These are phyloP conservation scores for Trichogramma pretiosum DNA, from an alignment of 1,140 invertebrate genomes.

Conservation along the genomic window DNA sequence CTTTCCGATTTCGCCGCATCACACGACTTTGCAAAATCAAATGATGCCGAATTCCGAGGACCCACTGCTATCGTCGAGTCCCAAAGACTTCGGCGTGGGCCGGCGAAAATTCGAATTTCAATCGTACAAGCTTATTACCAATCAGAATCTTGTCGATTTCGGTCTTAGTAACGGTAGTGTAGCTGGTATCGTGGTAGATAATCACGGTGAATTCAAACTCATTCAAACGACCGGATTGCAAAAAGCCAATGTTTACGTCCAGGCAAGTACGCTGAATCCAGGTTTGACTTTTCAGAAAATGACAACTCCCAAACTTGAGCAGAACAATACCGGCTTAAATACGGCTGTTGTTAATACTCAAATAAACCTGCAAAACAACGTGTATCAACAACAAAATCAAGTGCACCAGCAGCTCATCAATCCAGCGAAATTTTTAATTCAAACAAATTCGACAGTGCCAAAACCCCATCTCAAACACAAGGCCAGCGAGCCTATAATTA, in stretches of 20 bases:
- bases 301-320: constrained; percentile 30
- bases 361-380: constrained; percentile 28
- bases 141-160: constrained; percentile 52
- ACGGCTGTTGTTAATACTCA: constrained; percentile 21
- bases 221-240: constrained; percentile 47
- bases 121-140: constrained; percentile 51
- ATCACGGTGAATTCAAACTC: constrained; percentile 56
- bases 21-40: constrained; percentile 55
- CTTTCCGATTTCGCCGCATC: constrained; percentile 46
- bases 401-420: constrained; percentile 33
- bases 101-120: constrained; percentile 57
- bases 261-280: constrained; percentile 35
- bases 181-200: constrained; percentile 54
- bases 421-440: constrained; percentile 39
- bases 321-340: constrained; percentile 24
- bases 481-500: constrained; percentile 30
- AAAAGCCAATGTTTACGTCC: constrained; percentile 40
- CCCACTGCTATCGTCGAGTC: constrained; percentile 69
- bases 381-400: constrained; percentile 24
- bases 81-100: constrained; percentile 61
- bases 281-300: constrained; percentile 36
- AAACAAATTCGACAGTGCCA: constrained; percentile 26
- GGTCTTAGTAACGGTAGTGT: constrained; percentile 48
- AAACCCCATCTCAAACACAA: constrained; percentile 35
- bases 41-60: constrained; percentile 82